phyloP scores from a whole-genome alignment of 2,888 invertebrate genomes.

The Eurytoma californica region DNA sequence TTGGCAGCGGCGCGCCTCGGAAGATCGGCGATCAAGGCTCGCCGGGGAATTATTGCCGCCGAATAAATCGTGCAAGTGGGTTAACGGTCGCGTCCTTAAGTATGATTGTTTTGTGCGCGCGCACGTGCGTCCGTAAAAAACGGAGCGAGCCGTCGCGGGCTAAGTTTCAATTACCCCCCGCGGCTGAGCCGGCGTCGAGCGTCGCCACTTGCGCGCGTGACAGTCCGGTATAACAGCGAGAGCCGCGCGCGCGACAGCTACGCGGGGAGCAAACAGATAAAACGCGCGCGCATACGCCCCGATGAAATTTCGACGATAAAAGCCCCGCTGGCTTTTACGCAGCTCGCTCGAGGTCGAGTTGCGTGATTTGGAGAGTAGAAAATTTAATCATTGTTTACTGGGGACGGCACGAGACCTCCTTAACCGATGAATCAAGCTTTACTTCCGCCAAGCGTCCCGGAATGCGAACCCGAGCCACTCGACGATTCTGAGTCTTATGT shows the following conservation, averaged over 20 bases:
- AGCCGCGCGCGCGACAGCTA: background rate
- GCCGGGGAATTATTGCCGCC: background rate
- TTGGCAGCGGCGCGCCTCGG: no score
- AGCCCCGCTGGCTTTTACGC: conserved; percentile 11
- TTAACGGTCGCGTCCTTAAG: conserved; percentile 30
- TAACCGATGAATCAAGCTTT: no score
- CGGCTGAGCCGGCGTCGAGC: background rate
- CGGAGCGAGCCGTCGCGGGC: background rate
- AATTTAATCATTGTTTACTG: background rate
- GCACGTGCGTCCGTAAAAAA: conserved; percentile 22
- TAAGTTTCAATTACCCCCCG: conserved; percentile 32
- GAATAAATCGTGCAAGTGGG: conserved; percentile 13
- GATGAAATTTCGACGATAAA: conserved; percentile 37
- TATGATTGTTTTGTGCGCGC: conserved; percentile 30
- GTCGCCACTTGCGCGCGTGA: no score
- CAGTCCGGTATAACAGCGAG: no score
- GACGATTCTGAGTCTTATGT: no score
- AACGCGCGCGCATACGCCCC: conserved; percentile 6
- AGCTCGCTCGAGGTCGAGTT: no score
- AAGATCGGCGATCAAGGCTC: background rate
- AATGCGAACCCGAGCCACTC: no score
- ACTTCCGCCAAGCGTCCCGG: no score
- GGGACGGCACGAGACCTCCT: no score
- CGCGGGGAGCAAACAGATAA: conserved; percentile 23
- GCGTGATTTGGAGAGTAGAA: background rate